These are phyloP conservation scores for Polyodon spathula DNA, from an alignment of 2,113 vertebrate species.

Conservation along the genomic window DNA sequence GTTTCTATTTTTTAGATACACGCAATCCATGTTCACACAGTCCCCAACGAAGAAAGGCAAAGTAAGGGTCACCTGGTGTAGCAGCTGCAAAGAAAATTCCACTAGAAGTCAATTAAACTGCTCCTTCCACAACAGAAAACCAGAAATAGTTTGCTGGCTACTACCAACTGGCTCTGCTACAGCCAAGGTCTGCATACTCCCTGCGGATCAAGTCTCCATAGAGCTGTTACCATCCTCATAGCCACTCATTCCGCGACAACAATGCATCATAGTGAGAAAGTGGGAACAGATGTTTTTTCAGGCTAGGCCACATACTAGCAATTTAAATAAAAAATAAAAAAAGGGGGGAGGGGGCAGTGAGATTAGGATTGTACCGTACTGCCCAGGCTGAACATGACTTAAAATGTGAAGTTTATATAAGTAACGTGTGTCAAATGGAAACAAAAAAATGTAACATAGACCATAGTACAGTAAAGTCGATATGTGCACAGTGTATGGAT, in stretches of 20 bases:
- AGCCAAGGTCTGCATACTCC: constrained; percentile 14
- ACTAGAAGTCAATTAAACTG: constrained; percentile 16
- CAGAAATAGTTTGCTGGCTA: constrained; percentile 12
- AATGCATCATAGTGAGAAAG: neutral
- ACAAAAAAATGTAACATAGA: too few species aligned
- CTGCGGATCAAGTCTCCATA: constrained; percentile 12
- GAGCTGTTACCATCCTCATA: constrained; percentile 27
- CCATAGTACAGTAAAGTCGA: too few species aligned
- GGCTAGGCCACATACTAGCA: neutral
- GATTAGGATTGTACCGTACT: neutral
- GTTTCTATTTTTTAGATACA: constrained; percentile 15
- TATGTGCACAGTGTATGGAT: too few species aligned
- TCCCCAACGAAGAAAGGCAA: neutral
- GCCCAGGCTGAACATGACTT: too few species aligned
- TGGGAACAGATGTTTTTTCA: neutral
- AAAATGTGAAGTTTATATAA: too few species aligned
- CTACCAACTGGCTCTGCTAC: constrained; percentile 9
- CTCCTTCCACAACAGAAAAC: constrained; percentile 4
- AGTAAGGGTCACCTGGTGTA: constrained; percentile 7
- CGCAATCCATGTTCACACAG: constrained; percentile 3
- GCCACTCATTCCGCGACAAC: constrained; percentile 27
- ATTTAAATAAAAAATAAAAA: too few species aligned
- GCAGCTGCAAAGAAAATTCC: constrained; percentile 21
- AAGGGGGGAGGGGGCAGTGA: neutral
- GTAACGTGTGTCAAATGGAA: too few species aligned